Base-by-base conservation (phyloP, 2,113 vertebrate genomes). In the Lophochroa leadbeateri region DNA sequence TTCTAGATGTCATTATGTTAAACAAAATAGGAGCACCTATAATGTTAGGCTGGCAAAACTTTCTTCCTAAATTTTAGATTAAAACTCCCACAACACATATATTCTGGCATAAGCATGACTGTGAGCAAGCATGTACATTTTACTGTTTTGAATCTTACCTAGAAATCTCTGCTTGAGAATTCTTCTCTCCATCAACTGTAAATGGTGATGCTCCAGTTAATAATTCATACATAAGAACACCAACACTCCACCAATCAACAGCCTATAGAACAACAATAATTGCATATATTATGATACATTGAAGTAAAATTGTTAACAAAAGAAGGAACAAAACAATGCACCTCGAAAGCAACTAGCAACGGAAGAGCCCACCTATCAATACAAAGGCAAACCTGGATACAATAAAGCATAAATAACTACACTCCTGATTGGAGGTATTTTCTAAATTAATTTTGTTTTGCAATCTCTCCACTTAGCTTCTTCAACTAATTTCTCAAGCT, bases 241-340 rank as follows among this genome's bases (percentile, higher is more conserved):
- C 99, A 64, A 99, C 98, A 96, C 99, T 99, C 99, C 99, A 99
- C 99, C 99, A 99, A 97, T 99, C 99, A 97, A 99, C 99, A 47
- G 99, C 99, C 99, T 99, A 96, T 0, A 94, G 96, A 95, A 96
- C 18, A 80, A 84, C 35, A 97, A 82, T n/a, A 86, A 92, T 79
- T 68, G 86, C 9, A 10, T 31, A 83, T 35, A 44, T 96, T 89
- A 88, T 6, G 70, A 90, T 58, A 57, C 2, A 0, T 7, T 50
- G 41, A 81, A 63, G 17, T 37, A 88, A 80, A 95, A 90, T 7
- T 37, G 14, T 49, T 90, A 82, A 74, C 80, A 77, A 68, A 65
- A 84, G 43, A 81, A 94, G 18, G 41, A 92, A 85, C 23, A 71
- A 90, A 85, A 35, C 31, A 65, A 81, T 2, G 29, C 24, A 72